phyloP scores from a whole-genome alignment of 2,888 invertebrate genomes.

The Chloroclysta siterata region DNA sequence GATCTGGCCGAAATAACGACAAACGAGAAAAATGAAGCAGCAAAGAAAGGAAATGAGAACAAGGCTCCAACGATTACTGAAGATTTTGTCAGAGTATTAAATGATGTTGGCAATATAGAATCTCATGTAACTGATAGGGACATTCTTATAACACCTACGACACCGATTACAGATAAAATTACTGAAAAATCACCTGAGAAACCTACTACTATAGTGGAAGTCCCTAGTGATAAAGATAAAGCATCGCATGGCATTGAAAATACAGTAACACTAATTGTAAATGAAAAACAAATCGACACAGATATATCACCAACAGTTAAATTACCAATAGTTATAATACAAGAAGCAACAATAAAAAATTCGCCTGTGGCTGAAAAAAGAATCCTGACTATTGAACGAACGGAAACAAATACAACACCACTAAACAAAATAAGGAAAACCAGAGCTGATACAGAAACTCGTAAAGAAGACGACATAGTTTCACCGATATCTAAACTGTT shows the following conservation, averaged over 20 bases:
- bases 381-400: neutral
- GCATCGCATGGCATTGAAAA: constrained; percentile 17
- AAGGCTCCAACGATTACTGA: neutral
- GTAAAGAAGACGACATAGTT: neutral
- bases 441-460: constrained; percentile 1
- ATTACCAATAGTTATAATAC: constrained; percentile 6
- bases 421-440: constrained; percentile 7
- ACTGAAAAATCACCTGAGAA: constrained; percentile 26
- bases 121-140: neutral
- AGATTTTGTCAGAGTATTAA: constrained; percentile 7
- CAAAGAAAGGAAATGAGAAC: neutral
- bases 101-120: neutral
- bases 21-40: neutral
- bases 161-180: constrained; percentile 10
- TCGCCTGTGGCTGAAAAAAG: constrained; percentile 1
- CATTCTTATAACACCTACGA: constrained; percentile 2
- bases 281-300: neutral
- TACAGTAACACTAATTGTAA: neutral
- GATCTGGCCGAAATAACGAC: neutral
- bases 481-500: neutral
- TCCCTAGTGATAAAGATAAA: constrained; percentile 17
- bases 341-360: constrained; percentile 6
- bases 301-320: neutral
- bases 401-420: constrained; percentile 4
- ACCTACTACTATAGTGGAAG: constrained; percentile 11